phyloP scores from a whole-genome alignment of 2,888 invertebrate genomes.

The Sinelater perroti region DNA sequence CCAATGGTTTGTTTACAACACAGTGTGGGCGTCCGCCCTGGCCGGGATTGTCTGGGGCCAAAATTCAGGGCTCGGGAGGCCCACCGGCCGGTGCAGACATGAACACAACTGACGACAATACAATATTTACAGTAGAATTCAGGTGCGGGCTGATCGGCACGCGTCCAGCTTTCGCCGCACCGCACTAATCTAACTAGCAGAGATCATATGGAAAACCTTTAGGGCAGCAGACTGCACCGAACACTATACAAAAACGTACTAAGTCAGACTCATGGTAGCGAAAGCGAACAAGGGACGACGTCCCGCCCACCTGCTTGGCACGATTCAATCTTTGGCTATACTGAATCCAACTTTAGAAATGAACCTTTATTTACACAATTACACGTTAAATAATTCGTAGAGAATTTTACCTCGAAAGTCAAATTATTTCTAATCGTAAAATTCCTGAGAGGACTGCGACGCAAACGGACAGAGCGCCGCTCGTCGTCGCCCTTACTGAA shows the following conservation, averaged over 20 bases:
- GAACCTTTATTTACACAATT: constrained; percentile 43
- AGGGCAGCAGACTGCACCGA: constrained; percentile 51
- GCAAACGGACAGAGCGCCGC: constrained; percentile 37
- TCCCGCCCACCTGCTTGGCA: constrained; percentile 51
- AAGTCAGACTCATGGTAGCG: constrained; percentile 55
- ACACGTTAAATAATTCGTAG: constrained; percentile 34
- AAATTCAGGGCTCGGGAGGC: neutral
- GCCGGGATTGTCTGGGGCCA: constrained; percentile 30
- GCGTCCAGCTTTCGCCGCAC: constrained; percentile 57
- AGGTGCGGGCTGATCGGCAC: constrained; percentile 58
- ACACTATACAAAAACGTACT: constrained; percentile 44
- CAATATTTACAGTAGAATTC: constrained; percentile 46
- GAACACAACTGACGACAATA: constrained; percentile 42
- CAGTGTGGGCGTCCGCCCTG: constrained; percentile 35
- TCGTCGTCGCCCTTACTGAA: constrained; percentile 49
- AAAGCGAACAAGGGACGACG: constrained; percentile 55
- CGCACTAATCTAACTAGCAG: constrained; percentile 60
- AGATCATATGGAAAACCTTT: constrained; percentile 62
- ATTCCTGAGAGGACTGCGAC: constrained; percentile 59
- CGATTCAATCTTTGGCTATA: constrained; percentile 59
- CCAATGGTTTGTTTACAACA: constrained; percentile 40
- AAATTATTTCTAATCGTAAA: constrained; percentile 52
- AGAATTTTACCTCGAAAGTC: constrained; percentile 39
- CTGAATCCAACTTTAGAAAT: constrained; percentile 57
- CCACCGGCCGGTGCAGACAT: constrained; percentile 35